Evolutionary conservation across 2,797 vertebrate species (phyloP).

Genomic region (Acridotheres tristis): DNA sequence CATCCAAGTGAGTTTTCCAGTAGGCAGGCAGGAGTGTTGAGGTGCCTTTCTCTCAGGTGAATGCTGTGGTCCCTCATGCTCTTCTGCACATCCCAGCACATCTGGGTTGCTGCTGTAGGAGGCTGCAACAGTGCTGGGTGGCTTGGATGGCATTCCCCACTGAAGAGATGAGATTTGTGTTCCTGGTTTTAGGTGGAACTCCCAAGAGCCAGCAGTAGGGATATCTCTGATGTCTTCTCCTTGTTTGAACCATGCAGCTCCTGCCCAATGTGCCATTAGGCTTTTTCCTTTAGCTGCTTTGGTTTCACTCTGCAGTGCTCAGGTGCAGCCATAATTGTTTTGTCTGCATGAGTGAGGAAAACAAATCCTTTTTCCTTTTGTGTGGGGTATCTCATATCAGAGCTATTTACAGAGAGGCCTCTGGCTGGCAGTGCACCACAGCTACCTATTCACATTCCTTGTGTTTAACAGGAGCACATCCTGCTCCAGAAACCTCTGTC

Average conservation of each 20-base stretch:
- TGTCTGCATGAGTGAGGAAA: not conserved
- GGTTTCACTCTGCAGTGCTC: not conserved
- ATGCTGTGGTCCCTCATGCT: accelerated
- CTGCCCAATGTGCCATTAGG: not conserved
- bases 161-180: not conserved
- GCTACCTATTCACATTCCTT: accelerated
- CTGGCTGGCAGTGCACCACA: not conserved
- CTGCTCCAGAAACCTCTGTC: not conserved
- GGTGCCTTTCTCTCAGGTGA: not conserved
- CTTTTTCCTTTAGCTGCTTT: not conserved
- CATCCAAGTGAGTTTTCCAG: not conserved
- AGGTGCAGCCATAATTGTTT: not conserved
- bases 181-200: not conserved
- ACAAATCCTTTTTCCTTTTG: not conserved
- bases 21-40: not conserved
- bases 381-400: not conserved
- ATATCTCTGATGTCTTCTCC: not conserved
- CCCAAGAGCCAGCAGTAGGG: not conserved
- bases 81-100: accelerated
- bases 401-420: not conserved
- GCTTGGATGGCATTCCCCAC: accelerated
- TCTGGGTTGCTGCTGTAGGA: not conserved
- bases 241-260: not conserved
- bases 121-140: accelerated
- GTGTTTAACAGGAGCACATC: not conserved